phyloP scores from a whole-genome alignment of 1,140 invertebrate species.

The Rhopalosiphum padi region DNA sequence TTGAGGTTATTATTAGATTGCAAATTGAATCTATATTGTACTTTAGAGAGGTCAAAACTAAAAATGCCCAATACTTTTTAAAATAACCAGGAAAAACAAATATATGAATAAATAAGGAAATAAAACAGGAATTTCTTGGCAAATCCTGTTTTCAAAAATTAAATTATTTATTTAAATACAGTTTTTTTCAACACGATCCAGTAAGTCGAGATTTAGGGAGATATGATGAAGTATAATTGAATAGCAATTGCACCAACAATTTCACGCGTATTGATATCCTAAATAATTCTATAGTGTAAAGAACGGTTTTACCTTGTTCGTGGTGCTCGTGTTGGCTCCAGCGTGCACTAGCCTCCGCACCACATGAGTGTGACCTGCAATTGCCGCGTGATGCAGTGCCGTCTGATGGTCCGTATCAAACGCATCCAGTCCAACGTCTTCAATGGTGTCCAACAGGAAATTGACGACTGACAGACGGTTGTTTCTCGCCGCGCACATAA shows the following conservation, averaged over 20 bases:
- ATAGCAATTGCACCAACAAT: neutral
- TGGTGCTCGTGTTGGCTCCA: conserved; percentile 69
- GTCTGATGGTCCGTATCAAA: conserved; percentile 66
- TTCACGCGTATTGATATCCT: neutral
- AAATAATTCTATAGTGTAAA: neutral
- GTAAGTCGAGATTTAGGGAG: no score
- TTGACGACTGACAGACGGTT: conserved; percentile 71
- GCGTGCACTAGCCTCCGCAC: conserved; percentile 71
- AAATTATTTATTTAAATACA: no score
- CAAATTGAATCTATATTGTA: no score
- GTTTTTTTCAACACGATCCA: no score
- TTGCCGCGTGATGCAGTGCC: conserved; percentile 66
- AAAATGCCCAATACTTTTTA: no score
- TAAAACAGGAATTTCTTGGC: no score
- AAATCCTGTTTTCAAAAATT: no score
- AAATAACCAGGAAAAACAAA: no score
- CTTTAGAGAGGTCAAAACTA: no score
- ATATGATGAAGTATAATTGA: no score
- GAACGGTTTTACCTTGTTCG: conserved; percentile 66
- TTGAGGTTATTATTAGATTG: no score
- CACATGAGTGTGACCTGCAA: conserved; percentile 66
- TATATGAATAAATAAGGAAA: no score
- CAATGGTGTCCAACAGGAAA: conserved; percentile 70
- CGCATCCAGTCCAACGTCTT: conserved; percentile 70
- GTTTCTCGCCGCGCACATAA: conserved; percentile 75